Percentiles rank a stretch among this genome's conserved stretches.
phyloP scores from a whole-genome alignment of 2,797 vertebrate genomes.

The Myotis vivesi region DNA sequence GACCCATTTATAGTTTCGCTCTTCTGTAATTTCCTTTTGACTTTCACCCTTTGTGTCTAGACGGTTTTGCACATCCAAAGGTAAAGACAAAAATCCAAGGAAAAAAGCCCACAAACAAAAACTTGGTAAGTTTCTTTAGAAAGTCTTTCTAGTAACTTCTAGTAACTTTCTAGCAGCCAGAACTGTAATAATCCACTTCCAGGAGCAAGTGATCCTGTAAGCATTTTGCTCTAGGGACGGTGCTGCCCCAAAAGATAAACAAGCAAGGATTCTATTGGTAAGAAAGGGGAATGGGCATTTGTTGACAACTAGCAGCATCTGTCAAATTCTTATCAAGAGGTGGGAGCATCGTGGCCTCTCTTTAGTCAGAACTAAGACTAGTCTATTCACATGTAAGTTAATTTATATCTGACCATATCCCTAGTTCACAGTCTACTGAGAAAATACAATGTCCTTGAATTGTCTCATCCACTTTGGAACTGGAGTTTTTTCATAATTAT shows the following conservation, averaged over 20 bases:
- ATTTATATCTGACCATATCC: not conserved
- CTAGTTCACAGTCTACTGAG: not conserved
- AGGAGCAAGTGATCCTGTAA: not conserved
- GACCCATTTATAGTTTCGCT: not conserved
- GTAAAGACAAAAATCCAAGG: not conserved
- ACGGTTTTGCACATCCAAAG: not conserved
- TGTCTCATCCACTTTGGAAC: not conserved
- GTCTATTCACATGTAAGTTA: not conserved
- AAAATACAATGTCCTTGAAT: not conserved
- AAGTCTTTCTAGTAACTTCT: not conserved
- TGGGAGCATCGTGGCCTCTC: not conserved
- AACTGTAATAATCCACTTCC: too few species aligned
- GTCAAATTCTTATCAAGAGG: rapidly evolving
- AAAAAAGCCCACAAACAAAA: not conserved
- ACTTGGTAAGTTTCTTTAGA: not conserved
- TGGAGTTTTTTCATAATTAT: not conserved
- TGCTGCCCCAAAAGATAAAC: not conserved
- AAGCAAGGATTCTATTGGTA: not conserved
- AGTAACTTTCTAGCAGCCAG: not conserved
- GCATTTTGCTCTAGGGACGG: not conserved
- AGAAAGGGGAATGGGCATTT: not conserved
- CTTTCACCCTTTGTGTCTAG: not conserved
- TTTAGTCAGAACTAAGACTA: not conserved
- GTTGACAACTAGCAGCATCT: not conserved
- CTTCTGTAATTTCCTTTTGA: not conserved